These are phyloP conservation scores for Caenorhabditis sulstoni DNA, from an alignment of 2,888 invertebrate species.

Conservation along the genomic window DNA sequence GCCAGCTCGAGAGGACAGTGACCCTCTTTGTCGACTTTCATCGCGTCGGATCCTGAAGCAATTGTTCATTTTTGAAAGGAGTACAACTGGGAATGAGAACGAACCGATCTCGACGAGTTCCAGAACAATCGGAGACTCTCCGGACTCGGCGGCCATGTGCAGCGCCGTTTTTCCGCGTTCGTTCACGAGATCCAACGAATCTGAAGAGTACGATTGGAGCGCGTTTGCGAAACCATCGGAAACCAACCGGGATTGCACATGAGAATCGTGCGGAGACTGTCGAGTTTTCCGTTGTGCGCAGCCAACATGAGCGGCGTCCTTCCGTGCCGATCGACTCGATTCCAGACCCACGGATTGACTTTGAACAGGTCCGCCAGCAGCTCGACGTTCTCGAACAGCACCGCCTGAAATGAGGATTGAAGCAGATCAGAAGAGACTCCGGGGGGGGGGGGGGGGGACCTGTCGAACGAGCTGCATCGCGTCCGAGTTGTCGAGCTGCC, in stretches of 20 bases:
- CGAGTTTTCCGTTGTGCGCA: slow-evolving; percentile 82
- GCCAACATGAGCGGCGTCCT: slow-evolving; percentile 88
- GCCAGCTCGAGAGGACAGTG: slow-evolving; percentile 87
- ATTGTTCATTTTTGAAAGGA: too few species aligned
- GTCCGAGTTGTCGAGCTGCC: slow-evolving; percentile 67
- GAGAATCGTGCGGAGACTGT: slow-evolving; percentile 84
- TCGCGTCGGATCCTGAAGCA: slow-evolving; percentile 55
- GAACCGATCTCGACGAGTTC: slow-evolving; percentile 46
- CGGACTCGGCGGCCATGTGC: slow-evolving; percentile 76
- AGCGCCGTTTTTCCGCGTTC: slow-evolving; percentile 73
- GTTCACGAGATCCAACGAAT: slow-evolving; percentile 66
- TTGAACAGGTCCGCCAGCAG: slow-evolving; percentile 88
- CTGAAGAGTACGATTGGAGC: too few species aligned
- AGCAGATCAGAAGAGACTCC: too few species aligned
- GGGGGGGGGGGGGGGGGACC: too few species aligned
- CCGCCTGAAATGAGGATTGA: slow-evolving; percentile 85
- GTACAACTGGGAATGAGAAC: too few species aligned
- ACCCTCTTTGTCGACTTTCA: slow-evolving; percentile 83
- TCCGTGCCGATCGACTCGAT: slow-evolving; percentile 82
- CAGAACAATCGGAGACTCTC: slow-evolving; percentile 65
- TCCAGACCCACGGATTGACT: slow-evolving; percentile 70
- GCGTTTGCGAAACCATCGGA: too few species aligned
- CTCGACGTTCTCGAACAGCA: slow-evolving; percentile 91
- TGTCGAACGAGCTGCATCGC: slow-evolving; percentile 69
- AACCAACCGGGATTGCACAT: slow-evolving; percentile 44